Percentiles rank a stretch among this genome's conserved stretches.
These are phyloP conservation scores for Caenorhabditis sinica DNA, from an alignment of 2,888 invertebrate genomes.

Conservation along the genomic window DNA sequence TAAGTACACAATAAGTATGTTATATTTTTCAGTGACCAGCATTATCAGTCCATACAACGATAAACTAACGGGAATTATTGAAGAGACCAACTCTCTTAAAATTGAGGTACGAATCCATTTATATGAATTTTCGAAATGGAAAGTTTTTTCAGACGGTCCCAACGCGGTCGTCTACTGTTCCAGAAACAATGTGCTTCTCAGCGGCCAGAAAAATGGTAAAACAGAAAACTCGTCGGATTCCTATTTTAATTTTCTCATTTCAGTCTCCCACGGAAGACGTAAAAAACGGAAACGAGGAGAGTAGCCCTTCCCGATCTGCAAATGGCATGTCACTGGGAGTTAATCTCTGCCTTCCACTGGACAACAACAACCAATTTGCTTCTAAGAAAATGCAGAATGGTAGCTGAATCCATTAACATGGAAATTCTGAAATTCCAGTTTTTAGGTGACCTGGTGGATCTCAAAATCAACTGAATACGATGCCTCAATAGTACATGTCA, in stretches of 20 bases:
- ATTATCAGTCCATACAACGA: slow-evolving; percentile 74
- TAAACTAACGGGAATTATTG: slow-evolving; percentile 73
- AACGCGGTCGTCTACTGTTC: slow-evolving; percentile 80
- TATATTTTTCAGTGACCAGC: slow-evolving; percentile 73
- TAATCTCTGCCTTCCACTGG: slow-evolving; percentile 63
- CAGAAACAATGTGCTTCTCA: slow-evolving; percentile 75
- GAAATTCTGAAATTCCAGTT: neutral
- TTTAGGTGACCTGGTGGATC: slow-evolving; percentile 65
- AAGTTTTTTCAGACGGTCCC: slow-evolving; percentile 65
- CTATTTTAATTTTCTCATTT: neutral
- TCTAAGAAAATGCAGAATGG: slow-evolving; percentile 62
- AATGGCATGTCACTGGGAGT: slow-evolving; percentile 49
- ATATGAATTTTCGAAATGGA: neutral
- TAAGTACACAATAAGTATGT: neutral
- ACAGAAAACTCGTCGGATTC: neutral
- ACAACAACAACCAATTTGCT: slow-evolving; percentile 65
- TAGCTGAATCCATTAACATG: neutral
- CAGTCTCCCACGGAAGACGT: slow-evolving; percentile 62
- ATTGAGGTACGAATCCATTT: slow-evolving; percentile 42
- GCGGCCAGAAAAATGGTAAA: slow-evolving; percentile 46
- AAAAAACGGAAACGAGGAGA: slow-evolving; percentile 60
- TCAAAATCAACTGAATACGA: slow-evolving; percentile 69
- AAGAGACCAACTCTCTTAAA: slow-evolving; percentile 66
- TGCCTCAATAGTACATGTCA: slow-evolving; percentile 69
- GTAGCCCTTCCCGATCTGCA: slow-evolving; percentile 38